These are phyloP conservation scores for Esox niger DNA, from an alignment of 2,113 vertebrate genomes.

Conservation along the genomic window DNA sequence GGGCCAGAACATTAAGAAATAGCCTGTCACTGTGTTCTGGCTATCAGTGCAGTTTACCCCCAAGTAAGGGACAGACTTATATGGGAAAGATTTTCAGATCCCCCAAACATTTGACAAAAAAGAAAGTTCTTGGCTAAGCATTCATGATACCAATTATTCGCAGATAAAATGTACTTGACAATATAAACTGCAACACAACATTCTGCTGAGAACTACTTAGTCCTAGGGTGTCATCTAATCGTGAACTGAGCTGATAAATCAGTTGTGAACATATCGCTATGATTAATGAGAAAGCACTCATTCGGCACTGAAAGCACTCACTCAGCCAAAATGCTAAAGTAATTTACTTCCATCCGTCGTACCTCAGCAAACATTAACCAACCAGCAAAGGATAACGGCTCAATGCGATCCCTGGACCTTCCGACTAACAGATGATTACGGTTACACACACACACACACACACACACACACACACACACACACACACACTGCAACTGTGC, in stretches of 20 bases:
- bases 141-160: background rate
- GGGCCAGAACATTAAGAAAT: conserved; percentile 61
- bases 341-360: background rate
- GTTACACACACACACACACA: background rate
- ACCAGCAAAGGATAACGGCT: background rate
- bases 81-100: conserved; percentile 40
- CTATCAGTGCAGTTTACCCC: conserved; percentile 24
- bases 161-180: conserved; percentile 1
- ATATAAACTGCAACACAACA: background rate
- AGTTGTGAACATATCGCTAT: background rate
- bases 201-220: background rate
- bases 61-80: conserved; percentile 41
- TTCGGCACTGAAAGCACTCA: background rate
- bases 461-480: conserved; percentile 22
- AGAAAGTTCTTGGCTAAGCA: background rate
- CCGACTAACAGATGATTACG: conserved; percentile 22
- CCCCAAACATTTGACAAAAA: conserved; percentile 21
- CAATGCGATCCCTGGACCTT: conserved; percentile 5
- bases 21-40: conserved; percentile 55
- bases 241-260: background rate
- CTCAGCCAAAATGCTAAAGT: background rate
- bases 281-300: conserved; percentile 5
- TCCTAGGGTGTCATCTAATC: background rate
- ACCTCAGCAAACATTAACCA: background rate
- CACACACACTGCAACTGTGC: no score